These are phyloP conservation scores for Epicampocera succincta DNA, from an alignment of 2,888 invertebrate species.

Conservation along the genomic window DNA sequence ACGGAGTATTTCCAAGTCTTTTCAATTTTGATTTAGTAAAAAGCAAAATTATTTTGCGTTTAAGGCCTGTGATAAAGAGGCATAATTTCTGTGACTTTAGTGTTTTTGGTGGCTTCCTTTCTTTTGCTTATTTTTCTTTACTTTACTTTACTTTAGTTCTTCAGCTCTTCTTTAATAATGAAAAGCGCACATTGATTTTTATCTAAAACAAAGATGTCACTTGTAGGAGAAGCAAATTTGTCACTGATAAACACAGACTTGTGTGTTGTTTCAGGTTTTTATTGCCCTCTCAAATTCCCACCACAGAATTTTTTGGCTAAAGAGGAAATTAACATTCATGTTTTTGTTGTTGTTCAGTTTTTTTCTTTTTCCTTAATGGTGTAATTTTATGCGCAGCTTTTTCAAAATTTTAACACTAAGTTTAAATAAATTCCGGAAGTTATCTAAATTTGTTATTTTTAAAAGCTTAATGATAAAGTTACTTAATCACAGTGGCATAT, in stretches of 20 bases:
- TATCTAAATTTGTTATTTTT: background rate
- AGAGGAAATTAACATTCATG: constrained; percentile 2
- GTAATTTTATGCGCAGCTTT: background rate
- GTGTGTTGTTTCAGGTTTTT: background rate
- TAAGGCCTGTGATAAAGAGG: background rate
- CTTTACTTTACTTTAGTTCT: background rate
- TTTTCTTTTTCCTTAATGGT: background rate
- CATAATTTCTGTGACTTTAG: background rate
- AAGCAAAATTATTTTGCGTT: background rate
- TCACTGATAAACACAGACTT: background rate
- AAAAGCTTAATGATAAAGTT: background rate
- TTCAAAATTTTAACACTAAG: background rate
- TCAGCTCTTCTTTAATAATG: background rate
- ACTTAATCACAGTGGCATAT: background rate
- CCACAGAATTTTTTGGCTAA: background rate
- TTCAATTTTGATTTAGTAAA: constrained; percentile 7
- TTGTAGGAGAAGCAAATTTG: constrained; percentile 46
- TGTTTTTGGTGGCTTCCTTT: background rate
- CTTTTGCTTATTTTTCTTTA: background rate
- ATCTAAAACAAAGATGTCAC: constrained; percentile 38
- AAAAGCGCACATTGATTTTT: constrained; percentile 45
- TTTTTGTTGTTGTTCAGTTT: background rate
- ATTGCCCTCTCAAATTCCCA: background rate
- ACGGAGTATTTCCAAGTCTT: background rate
- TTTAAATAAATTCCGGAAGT: background rate